Conservation (phyloP, 2,113 vertebrate species). For the Triplophysa dalaica region DNA sequence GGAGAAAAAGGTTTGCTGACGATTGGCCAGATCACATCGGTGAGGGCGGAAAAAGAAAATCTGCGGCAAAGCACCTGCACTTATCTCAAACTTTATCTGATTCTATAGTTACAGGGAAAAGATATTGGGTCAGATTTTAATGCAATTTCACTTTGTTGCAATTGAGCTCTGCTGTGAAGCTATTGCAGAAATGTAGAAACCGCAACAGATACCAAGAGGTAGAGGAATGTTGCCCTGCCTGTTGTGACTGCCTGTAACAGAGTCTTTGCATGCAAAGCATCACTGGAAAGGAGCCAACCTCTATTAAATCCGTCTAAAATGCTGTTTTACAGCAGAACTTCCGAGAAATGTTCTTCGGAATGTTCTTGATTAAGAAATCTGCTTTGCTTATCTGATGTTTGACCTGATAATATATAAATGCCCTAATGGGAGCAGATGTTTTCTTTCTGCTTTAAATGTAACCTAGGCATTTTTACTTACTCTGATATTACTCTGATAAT, state of each 20-base stretch:
- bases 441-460: not conserved
- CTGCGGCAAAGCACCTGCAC: not conserved
- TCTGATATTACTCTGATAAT: not conserved
- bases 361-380: not conserved
- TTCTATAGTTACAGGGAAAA: not conserved
- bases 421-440: not conserved
- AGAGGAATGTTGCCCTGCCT: constrained; percentile 47
- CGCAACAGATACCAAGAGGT: constrained; percentile 38
- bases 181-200: constrained; percentile 23
- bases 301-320: not conserved
- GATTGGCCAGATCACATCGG: not conserved
- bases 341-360: not conserved
- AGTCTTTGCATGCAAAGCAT: not conserved
- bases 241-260: constrained; percentile 26
- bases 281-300: not conserved
- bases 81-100: constrained; percentile 2
- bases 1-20: constrained; percentile 32
- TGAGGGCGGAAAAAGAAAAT: not conserved
- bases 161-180: constrained; percentile 1
- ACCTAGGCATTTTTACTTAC: not conserved
- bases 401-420: not conserved
- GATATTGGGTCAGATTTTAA: not conserved
- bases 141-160: constrained; percentile 4
- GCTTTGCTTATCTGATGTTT: not conserved
- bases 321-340: not conserved